A percentile compares a stretch with the other conserved stretches of the same genome.
These are phyloP conservation scores for Tetragnatha montana DNA, from an alignment of 2,888 invertebrate species.

Conservation along the genomic window DNA sequence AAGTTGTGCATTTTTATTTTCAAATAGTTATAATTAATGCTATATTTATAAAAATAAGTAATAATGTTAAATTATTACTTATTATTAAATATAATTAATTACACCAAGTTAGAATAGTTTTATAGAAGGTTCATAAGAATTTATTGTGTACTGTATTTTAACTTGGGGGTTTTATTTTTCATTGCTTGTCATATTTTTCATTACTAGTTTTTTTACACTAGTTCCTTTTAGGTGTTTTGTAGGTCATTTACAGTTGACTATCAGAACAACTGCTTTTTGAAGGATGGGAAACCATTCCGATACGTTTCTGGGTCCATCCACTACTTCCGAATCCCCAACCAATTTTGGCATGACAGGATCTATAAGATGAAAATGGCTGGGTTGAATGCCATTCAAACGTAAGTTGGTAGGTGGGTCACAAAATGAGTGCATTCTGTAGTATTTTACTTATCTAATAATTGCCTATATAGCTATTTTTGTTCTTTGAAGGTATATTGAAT, in stretches of 20 bases:
- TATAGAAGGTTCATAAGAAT: too few relatives aligned
- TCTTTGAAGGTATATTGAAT: slow-evolving; percentile 83
- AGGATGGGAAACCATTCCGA: slow-evolving; percentile 75
- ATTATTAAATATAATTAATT: too few relatives aligned
- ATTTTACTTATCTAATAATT: background rate
- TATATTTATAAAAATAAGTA: too few relatives aligned
- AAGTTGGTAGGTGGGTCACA: slow-evolving; percentile 36
- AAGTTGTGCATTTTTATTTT: too few relatives aligned
- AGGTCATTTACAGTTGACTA: slow-evolving; percentile 76
- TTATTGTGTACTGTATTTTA: too few relatives aligned
- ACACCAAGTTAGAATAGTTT: too few relatives aligned
- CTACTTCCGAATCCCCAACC: slow-evolving; percentile 75
- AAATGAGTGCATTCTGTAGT: background rate
- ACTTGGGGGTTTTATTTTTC: too few relatives aligned
- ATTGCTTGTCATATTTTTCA: too few relatives aligned
- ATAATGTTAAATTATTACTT: too few relatives aligned
- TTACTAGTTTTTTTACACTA: background rate
- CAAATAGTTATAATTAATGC: too few relatives aligned
- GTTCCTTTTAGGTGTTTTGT: slow-evolving; percentile 26
- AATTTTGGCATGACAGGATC: slow-evolving; percentile 75
- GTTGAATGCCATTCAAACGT: slow-evolving; percentile 74
- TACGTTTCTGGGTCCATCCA: slow-evolving; percentile 75
- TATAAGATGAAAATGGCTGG: slow-evolving; percentile 75
- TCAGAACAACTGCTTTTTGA: slow-evolving; percentile 76
- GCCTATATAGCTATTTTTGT: background rate